These are phyloP conservation scores for cattle (Bos taurus) DNA, from an alignment of 2,113 vertebrate genomes.

Conservation along the genomic window DNA sequence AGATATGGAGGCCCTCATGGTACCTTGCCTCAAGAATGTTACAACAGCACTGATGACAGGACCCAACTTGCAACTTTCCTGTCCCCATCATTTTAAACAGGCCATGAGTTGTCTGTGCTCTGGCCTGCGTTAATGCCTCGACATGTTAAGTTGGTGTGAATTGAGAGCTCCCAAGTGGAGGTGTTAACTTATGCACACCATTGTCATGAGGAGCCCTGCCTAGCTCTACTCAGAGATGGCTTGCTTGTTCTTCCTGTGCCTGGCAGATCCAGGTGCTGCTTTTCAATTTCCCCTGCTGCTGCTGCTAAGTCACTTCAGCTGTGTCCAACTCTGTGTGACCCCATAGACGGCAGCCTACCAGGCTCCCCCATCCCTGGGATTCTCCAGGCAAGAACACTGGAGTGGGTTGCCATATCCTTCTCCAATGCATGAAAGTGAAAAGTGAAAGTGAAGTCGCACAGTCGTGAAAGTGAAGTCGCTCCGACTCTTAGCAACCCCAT, in stretches of 20 bases:
- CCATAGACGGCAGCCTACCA: too few species aligned
- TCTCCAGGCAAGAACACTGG: too few species aligned
- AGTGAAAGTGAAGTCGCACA: too few species aligned
- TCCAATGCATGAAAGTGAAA: too few species aligned
- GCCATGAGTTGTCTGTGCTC: not conserved
- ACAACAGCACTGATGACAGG: not conserved
- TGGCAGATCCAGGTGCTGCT: not conserved
- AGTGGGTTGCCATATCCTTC: too few species aligned
- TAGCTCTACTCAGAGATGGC: not conserved
- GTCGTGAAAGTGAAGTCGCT: too few species aligned
- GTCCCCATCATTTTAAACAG: not conserved
- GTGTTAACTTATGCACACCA: not conserved
- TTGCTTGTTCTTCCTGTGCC: not conserved
- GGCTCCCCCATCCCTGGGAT: too few species aligned
- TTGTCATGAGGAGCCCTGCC: not conserved
- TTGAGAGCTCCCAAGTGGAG: not conserved
- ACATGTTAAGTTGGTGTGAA: not conserved
- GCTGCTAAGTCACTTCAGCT: too few species aligned
- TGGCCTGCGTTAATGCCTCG: not conserved
- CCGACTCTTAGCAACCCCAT: too few species aligned
- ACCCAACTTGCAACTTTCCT: not conserved
- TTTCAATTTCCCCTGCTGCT: not conserved
- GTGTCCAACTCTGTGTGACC: too few species aligned
- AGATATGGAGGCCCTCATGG: not conserved
- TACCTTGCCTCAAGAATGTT: not conserved